These are phyloP conservation scores for Hippopotamus amphibius DNA, from an alignment of 2,113 vertebrate species.

Conservation along the genomic window DNA sequence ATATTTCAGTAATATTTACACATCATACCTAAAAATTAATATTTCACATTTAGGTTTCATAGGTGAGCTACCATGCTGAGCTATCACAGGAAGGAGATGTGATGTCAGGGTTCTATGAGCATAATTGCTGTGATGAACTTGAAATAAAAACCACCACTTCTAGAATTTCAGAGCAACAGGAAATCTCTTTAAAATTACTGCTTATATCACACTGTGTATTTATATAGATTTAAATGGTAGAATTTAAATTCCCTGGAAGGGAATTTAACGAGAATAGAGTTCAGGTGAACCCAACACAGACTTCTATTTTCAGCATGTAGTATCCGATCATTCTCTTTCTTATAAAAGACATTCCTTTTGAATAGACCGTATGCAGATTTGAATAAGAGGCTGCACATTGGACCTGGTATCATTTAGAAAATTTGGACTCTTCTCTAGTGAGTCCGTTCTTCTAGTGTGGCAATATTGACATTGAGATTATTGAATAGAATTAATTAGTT, in stretches of 20 bases:
- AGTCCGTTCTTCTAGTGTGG: neutral
- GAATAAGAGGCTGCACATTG: neutral
- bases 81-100: conserved; percentile 14
- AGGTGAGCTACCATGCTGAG: neutral
- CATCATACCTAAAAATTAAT: neutral
- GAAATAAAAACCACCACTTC: conserved; percentile 38
- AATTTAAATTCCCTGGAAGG: conserved; percentile 27
- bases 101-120: neutral
- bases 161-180: conserved; percentile 17
- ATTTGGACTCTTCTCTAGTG: neutral
- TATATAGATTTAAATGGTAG: conserved; percentile 43
- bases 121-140: neutral
- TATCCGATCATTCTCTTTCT: conserved; percentile 45
- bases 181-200: conserved; percentile 59
- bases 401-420: neutral
- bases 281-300: conserved; percentile 35
- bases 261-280: conserved; percentile 59
- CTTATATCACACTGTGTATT: conserved; percentile 45
- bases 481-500: neutral
- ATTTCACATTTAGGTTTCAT: conserved; percentile 4
- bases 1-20: conserved; percentile 5
- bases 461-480: neutral
- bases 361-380: neutral
- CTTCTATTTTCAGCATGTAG: neutral
- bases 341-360: neutral